Percentiles rank a stretch among this genome's conserved stretches.
These are phyloP conservation scores for Martes martes DNA, from an alignment of 2,113 vertebrate genomes.

Conservation along the genomic window DNA sequence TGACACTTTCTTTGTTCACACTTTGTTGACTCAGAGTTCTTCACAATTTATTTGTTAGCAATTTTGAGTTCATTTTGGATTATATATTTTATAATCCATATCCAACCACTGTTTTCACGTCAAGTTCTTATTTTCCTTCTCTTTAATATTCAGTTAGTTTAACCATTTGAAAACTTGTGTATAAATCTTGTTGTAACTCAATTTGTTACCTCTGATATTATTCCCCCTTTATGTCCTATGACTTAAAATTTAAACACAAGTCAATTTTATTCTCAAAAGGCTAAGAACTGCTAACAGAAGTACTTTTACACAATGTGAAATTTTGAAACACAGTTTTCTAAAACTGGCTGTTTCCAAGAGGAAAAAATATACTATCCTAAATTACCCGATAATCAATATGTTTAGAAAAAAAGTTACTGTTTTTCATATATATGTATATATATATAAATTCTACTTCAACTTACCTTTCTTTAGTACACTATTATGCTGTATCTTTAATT, in stretches of 20 bases:
- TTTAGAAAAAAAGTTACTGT: not conserved
- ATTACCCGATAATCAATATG: not conserved
- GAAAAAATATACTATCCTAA: not conserved
- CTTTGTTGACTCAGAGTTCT: not conserved
- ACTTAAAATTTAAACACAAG: constrained; percentile 21
- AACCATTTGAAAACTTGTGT: constrained; percentile 27
- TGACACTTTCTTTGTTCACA: not conserved
- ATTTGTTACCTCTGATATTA: constrained; percentile 50
- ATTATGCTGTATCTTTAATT: not conserved
- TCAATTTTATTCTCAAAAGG: constrained; percentile 46
- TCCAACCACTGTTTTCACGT: not conserved
- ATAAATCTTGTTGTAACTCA: constrained; percentile 7
- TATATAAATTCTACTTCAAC: not conserved
- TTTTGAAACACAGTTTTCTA: not conserved
- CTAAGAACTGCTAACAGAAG: constrained; percentile 48
- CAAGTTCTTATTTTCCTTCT: not conserved
- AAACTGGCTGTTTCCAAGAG: not conserved
- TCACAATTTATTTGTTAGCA: not conserved
- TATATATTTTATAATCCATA: not conserved
- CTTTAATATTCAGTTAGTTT: not conserved
- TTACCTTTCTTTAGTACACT: not conserved
- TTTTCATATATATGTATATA: not conserved
- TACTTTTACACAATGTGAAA: not conserved
- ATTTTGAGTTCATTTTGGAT: not conserved
- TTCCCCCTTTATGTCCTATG: constrained; percentile 61